Conservation (phyloP, 2,113 vertebrate genomes). For the Cyprinodon brontotheroides region DNA sequence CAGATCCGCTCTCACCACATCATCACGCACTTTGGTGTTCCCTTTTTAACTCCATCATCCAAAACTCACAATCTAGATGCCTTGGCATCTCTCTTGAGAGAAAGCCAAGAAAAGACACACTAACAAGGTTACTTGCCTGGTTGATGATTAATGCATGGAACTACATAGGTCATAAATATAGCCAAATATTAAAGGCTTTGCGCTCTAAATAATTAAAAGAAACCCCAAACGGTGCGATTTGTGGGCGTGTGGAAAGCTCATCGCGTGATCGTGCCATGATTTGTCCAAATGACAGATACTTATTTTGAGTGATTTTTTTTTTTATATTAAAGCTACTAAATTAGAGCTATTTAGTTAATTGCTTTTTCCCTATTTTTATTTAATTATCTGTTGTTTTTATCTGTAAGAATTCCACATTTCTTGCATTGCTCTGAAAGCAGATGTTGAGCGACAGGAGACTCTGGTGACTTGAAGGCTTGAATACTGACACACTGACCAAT, state of each 20-base stretch:
- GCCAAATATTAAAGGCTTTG: slow-evolving; percentile 67
- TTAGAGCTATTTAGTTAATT: slow-evolving; percentile 3
- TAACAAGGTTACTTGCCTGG: slow-evolving; percentile 51
- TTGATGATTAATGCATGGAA: slow-evolving; percentile 67
- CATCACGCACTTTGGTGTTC: slow-evolving; percentile 20
- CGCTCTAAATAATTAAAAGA: slow-evolving; percentile 67
- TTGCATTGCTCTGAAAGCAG: slow-evolving; percentile 17
- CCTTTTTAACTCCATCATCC: slow-evolving; percentile 1
- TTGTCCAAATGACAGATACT: slow-evolving; percentile 18
- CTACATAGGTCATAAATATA: slow-evolving; percentile 62
- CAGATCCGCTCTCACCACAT: slow-evolving; percentile 19
- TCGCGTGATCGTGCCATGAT: slow-evolving; percentile 9
- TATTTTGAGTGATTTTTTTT: not conserved
- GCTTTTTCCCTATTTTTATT: not conserved
- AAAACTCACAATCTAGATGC: not conserved
- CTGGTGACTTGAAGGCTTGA: slow-evolving; percentile 33
- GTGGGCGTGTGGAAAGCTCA: slow-evolving; percentile 23
- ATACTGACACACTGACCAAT: slow-evolving; percentile 45
- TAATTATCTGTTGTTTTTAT: not conserved
- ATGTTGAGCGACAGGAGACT: slow-evolving; percentile 29
- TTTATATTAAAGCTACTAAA: not conserved
- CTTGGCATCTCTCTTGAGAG: slow-evolving; percentile 36
- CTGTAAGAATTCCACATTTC: not conserved
- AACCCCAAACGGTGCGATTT: slow-evolving; percentile 43
- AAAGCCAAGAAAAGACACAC: slow-evolving; percentile 38